A percentile compares a stretch with the other conserved stretches of the same genome.
These are phyloP conservation scores for Homarus gammarus DNA, from an alignment of 2,888 invertebrate genomes.

Conservation along the genomic window DNA sequence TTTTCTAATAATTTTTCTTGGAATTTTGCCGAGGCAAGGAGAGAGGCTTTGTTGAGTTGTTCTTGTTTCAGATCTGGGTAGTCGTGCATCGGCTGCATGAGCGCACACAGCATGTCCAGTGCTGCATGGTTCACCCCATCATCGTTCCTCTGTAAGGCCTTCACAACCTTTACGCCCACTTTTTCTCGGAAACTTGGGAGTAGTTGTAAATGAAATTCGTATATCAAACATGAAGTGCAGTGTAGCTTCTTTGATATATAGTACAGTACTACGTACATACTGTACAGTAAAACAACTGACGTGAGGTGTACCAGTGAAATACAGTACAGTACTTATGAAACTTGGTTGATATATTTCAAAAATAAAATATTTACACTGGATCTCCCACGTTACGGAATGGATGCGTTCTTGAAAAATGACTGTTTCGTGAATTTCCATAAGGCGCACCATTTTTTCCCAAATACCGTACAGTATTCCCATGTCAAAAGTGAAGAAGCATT, in stretches of 20 bases:
- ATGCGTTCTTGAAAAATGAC: too few relatives aligned
- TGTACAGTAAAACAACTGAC: too few relatives aligned
- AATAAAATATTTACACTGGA: too few relatives aligned
- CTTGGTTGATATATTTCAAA: too few relatives aligned
- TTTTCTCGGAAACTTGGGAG: constrained; percentile 92
- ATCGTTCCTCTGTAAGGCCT: constrained; percentile 91
- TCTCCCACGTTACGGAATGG: too few relatives aligned
- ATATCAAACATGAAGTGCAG: neutral
- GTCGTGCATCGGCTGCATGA: constrained; percentile 98
- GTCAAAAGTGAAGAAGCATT: too few relatives aligned
- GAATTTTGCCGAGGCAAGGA: constrained; percentile 94
- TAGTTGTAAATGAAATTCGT: neutral
- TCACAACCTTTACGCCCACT: constrained; percentile 94
- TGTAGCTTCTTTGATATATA: neutral
- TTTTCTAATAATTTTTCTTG: constrained; percentile 95
- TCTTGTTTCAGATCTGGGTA: constrained; percentile 98
- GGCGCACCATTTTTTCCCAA: too few relatives aligned
- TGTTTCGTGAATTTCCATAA: too few relatives aligned
- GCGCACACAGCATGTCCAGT: constrained; percentile 96
- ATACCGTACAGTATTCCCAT: too few relatives aligned
- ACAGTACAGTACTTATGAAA: too few relatives aligned
- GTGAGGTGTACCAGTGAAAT: too few relatives aligned
- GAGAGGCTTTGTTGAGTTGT: constrained; percentile 97
- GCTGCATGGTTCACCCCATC: constrained; percentile 96
- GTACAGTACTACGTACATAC: too few relatives aligned